A percentile compares a stretch with the other conserved stretches of the same genome.
These are phyloP conservation scores for Hydrophis major DNA, from an alignment of 2,797 vertebrate genomes.

Conservation along the genomic window DNA sequence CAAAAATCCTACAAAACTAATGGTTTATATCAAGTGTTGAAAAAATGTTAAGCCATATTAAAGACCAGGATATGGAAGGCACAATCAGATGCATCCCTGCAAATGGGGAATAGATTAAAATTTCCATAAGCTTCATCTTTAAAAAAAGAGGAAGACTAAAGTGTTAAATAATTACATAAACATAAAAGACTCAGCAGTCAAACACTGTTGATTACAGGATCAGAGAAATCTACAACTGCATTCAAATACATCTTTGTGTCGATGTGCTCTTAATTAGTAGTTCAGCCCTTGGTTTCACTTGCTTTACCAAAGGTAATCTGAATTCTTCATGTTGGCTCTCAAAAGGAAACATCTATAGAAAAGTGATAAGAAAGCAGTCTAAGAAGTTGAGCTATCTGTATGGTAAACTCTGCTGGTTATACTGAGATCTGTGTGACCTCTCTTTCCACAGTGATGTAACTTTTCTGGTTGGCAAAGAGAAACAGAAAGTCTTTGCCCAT, in stretches of 20 bases:
- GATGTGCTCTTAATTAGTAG: background rate
- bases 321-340: background rate
- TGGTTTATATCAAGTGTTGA: background rate
- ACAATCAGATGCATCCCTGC: background rate
- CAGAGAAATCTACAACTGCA: background rate
- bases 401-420: background rate
- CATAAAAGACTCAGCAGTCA: background rate
- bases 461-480: slow-evolving; percentile 69
- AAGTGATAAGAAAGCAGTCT: background rate
- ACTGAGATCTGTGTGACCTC: background rate
- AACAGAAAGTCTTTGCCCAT: slow-evolving; percentile 66
- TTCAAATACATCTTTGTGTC: background rate
- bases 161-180: background rate
- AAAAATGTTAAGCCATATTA: background rate
- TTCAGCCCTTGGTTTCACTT: background rate
- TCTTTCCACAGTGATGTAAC: slow-evolving; percentile 62
- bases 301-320: background rate
- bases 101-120: background rate
- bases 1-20: background rate
- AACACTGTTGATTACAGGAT: background rate
- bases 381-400: background rate
- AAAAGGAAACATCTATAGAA: background rate
- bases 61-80: background rate
- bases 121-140: background rate
- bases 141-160: background rate